Percentiles rank a stretch among this genome's conserved stretches.
Evolutionary conservation across 2,113 vertebrate genomes (phyloP).

Genomic region (Micromys minutus): DNA sequence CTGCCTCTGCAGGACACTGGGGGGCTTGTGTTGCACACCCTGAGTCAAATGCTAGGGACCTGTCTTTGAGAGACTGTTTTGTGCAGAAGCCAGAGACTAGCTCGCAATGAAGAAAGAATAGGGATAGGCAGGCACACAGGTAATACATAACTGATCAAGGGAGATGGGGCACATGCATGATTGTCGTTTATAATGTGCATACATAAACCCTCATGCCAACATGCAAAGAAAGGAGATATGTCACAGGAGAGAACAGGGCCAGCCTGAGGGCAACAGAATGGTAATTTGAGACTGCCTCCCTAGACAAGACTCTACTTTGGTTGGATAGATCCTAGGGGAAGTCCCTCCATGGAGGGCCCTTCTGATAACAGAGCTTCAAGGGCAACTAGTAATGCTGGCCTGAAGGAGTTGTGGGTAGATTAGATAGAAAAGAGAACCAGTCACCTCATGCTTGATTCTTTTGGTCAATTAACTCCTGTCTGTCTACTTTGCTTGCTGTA

Average conservation of each 20-base stretch:
- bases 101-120: neutral
- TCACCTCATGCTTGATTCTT: neutral
- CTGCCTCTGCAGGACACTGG: neutral
- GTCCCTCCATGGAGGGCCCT: neutral
- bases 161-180: rapidly evolving
- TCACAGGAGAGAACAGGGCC: rapidly evolving
- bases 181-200: neutral
- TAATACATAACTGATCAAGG: neutral
- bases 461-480: neutral
- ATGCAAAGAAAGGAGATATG: neutral
- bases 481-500: neutral
- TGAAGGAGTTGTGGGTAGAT: neutral
- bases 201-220: neutral
- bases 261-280: neutral
- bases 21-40: neutral
- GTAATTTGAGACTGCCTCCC: neutral
- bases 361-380: neutral
- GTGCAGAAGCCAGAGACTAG: neutral
- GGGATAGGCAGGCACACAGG: rapidly evolving
- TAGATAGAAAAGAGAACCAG: neutral
- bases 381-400: neutral
- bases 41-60: neutral
- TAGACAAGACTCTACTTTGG: neutral
- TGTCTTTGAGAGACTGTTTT: neutral
- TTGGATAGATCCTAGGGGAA: neutral